Base-by-base conservation (phyloP, 2,113 vertebrate species). In the Caretta caretta region DNA sequence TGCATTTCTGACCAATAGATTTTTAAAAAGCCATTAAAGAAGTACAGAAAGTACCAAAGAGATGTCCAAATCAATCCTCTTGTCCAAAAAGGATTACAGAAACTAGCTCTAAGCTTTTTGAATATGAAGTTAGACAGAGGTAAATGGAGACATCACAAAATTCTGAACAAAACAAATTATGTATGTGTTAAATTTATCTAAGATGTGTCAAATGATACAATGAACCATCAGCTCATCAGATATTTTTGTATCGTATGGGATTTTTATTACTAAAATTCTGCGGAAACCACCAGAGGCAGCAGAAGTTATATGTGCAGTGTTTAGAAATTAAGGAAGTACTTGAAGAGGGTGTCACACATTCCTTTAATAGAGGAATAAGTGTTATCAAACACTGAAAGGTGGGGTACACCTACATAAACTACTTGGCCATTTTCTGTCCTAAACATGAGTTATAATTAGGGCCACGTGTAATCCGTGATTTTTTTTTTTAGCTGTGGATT, bases 131-230 rank as follows among this genome's bases (percentile, higher is more conserved):
- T 87, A 83, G 56, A 90, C 16, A 91, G 90, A 92, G 84, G 16
- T 0, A 42, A 3, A 0, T n/a, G 38, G 16, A 72, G n/a, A 20
- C 16, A 4, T 62, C 8, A 50, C 72, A n/a, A 4, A 27, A 48
- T 62, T 90, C 51, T 24, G 46, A 90, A 59, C n/a, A 16, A 88
- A 84, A 72, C 20, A 65, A 79, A 17, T 4, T 27, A 48, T 38
- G 9, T 57, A 5, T 57, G 24, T 42, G 25, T 83, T 8, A 56
- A 82, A 51, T n/a, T 75, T 75, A 38, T 5, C 10, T 56, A 29
- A 87, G 62, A 93, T 80, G 14, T 46, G 25, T 75, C 38, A 59
- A 94, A 57, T 35, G 86, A 24, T 80, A 2, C 3, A 7, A 5
- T 42, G 42, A 42, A 42, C 42, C 42, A 42, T 42, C 42, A 42